Base-by-base conservation (phyloP, 2,797 vertebrate species). In the Sebastes umbrosus region DNA sequence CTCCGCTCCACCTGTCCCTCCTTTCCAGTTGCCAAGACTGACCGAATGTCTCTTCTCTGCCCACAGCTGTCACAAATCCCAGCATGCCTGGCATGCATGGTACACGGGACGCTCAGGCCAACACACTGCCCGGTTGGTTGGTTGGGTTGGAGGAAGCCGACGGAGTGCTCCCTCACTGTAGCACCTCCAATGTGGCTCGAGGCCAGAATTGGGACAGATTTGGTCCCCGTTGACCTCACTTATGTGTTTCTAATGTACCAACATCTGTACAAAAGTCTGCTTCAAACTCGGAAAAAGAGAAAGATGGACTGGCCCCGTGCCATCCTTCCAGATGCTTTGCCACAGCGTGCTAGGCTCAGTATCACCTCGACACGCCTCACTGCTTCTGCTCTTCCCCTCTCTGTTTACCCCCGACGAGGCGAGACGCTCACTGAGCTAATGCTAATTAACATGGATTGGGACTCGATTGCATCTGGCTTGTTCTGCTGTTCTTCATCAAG, bases 61-160 rank as follows among this genome's bases (percentile, higher is more conserved):
- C 71, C 78, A 86, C 95, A 95, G 95, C 93, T 95, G 95, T 93
- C 89, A 80, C 84, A 82, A 84, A 91, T 86, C 84, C 83, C 77
- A 67, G 83, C 80, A 87, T 88, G 91, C 89, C 87, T 86, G 84
- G 88, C 86, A 68, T 92, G 83, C 83, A 74, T 67, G 73, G 69
- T 69, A 14, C 70, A 75, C 29, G 39, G 66, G 57, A 83, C 12
- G 46, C 84, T 78, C 72, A 5, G 85, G 80, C 79, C 89, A 92
- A 73, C 68, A 81, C 76, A 84, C 70, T 66, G 80, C 57, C 79
- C 5, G 67, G 36, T 39, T 39, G 36, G 70, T 77, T n/a, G 87
- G 82, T 75, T 72, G 73, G 77, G 60, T 73, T 27, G 25, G 68
- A 77, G 54, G 27, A 66, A 76, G 58, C 36, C 22, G 58, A 71